Percentiles rank a stretch among this genome's conserved stretches.
Conservation (phyloP, 2,113 vertebrate species). For the Pao palembangensis region DNA sequence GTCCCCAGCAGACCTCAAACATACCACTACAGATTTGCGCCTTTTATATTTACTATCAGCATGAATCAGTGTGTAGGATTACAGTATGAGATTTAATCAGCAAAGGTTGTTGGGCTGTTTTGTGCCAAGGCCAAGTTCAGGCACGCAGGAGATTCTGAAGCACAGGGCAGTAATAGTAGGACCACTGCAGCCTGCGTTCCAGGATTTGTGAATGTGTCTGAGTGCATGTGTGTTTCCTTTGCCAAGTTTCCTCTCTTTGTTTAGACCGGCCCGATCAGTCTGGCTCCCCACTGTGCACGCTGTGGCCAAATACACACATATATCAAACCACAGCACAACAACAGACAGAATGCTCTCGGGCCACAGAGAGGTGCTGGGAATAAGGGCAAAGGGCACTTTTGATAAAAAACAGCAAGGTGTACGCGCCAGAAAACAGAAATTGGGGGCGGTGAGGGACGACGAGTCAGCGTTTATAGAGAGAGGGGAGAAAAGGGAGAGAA, state of each 20-base stretch:
- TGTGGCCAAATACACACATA: slow-evolving; percentile 67
- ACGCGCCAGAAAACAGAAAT: slow-evolving; percentile 7
- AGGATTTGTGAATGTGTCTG: slow-evolving; percentile 25
- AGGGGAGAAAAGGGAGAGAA: slow-evolving; percentile 2
- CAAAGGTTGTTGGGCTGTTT: slow-evolving; percentile 7
- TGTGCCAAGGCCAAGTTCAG: slow-evolving; percentile 41
- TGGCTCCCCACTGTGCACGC: slow-evolving; percentile 57
- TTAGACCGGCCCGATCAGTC: slow-evolving; percentile 68
- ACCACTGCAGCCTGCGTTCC: slow-evolving; percentile 17
- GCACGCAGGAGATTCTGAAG: slow-evolving; percentile 42
- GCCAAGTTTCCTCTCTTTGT: slow-evolving; percentile 78
- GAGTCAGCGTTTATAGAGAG: neutral
- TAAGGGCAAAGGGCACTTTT: slow-evolving; percentile 25
- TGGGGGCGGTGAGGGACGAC: neutral
- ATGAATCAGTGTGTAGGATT: slow-evolving; percentile 1
- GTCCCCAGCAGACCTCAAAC: neutral
- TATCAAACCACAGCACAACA: slow-evolving; percentile 64
- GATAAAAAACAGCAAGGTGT: slow-evolving; percentile 17
- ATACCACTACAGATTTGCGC: neutral
- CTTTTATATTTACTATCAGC: slow-evolving; percentile 3
- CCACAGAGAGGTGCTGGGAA: slow-evolving; percentile 51
- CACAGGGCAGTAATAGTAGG: slow-evolving; percentile 21
- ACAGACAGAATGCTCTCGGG: slow-evolving; percentile 45
- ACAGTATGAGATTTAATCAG: slow-evolving; percentile 28
- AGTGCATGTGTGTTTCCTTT: slow-evolving; percentile 48